Evolutionary conservation across 2,888 invertebrate genomes (phyloP), one percentile per base, ranked within the genome.

Genomic region (Acheta domesticus): DNA sequence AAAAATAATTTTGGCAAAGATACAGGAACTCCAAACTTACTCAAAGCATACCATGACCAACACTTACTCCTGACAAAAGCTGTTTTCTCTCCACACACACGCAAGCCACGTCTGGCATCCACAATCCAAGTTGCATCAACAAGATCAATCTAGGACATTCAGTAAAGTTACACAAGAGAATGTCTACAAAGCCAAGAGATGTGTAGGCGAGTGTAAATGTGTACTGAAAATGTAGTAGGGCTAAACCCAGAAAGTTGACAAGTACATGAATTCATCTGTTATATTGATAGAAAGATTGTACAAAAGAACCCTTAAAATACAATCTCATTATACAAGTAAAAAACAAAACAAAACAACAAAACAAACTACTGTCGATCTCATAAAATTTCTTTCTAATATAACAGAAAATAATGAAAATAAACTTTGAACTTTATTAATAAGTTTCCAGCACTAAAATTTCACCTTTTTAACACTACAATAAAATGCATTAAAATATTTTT

Each of bases 101-200:
- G 80, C 82, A 82, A 82, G 82, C 81, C 81, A 81, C 76, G 62
- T 74, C 79, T 78, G 79, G 80, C 81, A 81, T 81, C 62, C 82
- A 81, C 82, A 81, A 80, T 73, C 80, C 79, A 81, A 81, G 78
- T 80, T 81, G 81, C 81, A 81, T 79, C 80, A 80, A 82, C 82
- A 82, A 78, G 48, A 80, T 78, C 80, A 82, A 81, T 80, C 82
- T 82, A 82, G 79, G 77, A 82, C 82, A 82, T 82, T 81, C 82
- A 82, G 77, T 81, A 82, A 76, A 79, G 81, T 81, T 81, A 80
- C 79, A 81, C 81, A 82, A 81, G 79, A 82, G 81, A 79, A 81
- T 81, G 78, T 82, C 82, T 82, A 82, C 82, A 82, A 82, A 82
- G 82, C 82, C 80, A 81, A 82, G 81, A 81, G 79, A 79, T 77